Conservation (phyloP, 2,888 invertebrate genomes). For the Callosobruchus maculatus region DNA sequence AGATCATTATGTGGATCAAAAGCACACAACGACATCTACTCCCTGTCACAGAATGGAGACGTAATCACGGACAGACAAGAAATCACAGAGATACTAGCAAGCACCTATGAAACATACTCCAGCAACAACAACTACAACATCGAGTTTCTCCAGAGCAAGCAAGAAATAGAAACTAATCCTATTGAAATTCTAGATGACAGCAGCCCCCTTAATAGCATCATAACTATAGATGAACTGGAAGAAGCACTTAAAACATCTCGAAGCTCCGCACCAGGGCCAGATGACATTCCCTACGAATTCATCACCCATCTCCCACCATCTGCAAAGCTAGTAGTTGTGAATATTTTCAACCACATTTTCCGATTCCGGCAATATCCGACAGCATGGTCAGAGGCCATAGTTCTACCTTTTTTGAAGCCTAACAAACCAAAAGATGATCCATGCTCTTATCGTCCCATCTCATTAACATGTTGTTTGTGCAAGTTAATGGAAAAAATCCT, state of each 20-base stretch:
- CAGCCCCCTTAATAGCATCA: too few species aligned
- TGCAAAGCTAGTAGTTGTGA: not conserved
- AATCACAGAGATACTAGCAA: not conserved
- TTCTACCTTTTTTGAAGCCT: not conserved
- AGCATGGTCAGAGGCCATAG: not conserved
- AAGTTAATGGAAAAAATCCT: slow-evolving; percentile 1
- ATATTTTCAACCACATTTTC: not conserved
- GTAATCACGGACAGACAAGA: not conserved
- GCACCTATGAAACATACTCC: not conserved
- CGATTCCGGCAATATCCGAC: not conserved
- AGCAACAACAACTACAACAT: not conserved
- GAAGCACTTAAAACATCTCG: not conserved
- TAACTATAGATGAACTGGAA: not conserved
- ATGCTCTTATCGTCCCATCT: not conserved
- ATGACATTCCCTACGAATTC: not conserved
- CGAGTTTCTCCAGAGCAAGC: not conserved
- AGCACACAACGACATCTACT: not conserved
- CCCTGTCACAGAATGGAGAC: not conserved
- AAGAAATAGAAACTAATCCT: not conserved
- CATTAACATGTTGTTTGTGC: not conserved
- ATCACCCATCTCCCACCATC: not conserved
- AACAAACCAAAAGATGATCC: not conserved
- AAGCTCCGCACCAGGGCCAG: not conserved
- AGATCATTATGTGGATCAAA: not conserved
- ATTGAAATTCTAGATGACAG: not conserved